phyloP scores from a whole-genome alignment of 2,797 vertebrate species.

The Sorex maritimensis region DNA sequence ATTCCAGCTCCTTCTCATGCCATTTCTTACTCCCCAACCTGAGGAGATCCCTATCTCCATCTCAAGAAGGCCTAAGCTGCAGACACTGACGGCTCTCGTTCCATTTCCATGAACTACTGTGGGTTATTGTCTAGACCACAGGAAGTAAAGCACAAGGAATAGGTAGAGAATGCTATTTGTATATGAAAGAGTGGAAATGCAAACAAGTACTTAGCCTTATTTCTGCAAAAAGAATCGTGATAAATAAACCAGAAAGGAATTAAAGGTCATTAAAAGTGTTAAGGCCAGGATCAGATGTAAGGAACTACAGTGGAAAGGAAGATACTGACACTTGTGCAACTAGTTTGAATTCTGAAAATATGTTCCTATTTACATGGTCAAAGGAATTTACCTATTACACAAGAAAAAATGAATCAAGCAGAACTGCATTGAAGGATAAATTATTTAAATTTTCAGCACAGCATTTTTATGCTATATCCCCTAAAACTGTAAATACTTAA shows the following conservation, averaged over 20 bases:
- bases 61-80: not conserved
- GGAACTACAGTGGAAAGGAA: not conserved
- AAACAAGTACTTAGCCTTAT: not conserved
- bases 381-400: not conserved
- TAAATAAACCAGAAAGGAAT: not conserved
- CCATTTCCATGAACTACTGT: too few species aligned
- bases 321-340: not conserved
- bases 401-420: not conserved
- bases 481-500: too few species aligned
- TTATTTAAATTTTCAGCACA: not conserved
- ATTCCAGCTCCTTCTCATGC: not conserved
- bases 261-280: not conserved
- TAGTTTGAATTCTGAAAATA: not conserved
- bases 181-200: not conserved
- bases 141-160: not conserved
- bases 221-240: conserved; percentile 1
- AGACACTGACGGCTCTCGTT: too few species aligned
- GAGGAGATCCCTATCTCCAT: not conserved
- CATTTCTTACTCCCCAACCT: not conserved
- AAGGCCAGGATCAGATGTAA: not conserved
- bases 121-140: too few species aligned
- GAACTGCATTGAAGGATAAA: not conserved
- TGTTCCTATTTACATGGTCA: not conserved
- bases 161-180: not conserved
- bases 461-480: not conserved